Percentiles rank a stretch among this genome's conserved stretches.
These are phyloP conservation scores for Neodiprion lecontei DNA, from an alignment of 1,140 invertebrate genomes.

Conservation along the genomic window DNA sequence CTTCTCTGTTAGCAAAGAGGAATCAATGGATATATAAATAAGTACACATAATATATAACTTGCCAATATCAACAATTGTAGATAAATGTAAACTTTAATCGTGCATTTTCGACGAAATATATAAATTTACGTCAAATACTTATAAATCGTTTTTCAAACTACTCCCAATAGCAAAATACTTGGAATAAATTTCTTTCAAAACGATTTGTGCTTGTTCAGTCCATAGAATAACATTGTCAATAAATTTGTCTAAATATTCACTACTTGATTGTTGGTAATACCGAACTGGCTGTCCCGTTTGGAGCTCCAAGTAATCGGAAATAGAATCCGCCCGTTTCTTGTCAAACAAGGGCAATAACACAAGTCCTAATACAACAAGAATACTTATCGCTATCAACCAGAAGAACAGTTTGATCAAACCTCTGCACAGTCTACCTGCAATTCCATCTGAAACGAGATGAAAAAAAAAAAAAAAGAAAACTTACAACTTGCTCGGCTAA, in stretches of 20 bases:
- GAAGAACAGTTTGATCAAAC: slow-evolving; percentile 29
- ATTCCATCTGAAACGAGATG: slow-evolving; percentile 14
- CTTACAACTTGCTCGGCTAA: slow-evolving; percentile 14
- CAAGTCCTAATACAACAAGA: slow-evolving; percentile 23
- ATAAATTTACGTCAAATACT: neutral
- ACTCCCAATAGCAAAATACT: slow-evolving; percentile 21
- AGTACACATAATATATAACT: neutral
- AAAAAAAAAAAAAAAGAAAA: slow-evolving; percentile 4
- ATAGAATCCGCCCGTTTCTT: slow-evolving; percentile 33
- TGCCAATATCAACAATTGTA: neutral
- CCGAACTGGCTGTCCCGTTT: slow-evolving; percentile 41
- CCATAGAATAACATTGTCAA: slow-evolving; percentile 25
- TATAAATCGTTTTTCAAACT: neutral
- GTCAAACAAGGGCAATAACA: slow-evolving; percentile 39
- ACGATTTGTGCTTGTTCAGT: slow-evolving; percentile 29
- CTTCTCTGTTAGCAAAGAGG: neutral
- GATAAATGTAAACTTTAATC: neutral
- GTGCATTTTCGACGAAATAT: neutral
- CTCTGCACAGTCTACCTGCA: slow-evolving; percentile 13
- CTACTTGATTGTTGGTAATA: slow-evolving; percentile 39
- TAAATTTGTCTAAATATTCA: slow-evolving; percentile 26
- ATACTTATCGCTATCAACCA: slow-evolving; percentile 36
- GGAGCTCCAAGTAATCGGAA: slow-evolving; percentile 37
- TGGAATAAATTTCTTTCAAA: slow-evolving; percentile 34
- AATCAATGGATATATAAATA: neutral